Conservation (phyloP, 2,888 invertebrate species). For the Eristalis tenax region DNA sequence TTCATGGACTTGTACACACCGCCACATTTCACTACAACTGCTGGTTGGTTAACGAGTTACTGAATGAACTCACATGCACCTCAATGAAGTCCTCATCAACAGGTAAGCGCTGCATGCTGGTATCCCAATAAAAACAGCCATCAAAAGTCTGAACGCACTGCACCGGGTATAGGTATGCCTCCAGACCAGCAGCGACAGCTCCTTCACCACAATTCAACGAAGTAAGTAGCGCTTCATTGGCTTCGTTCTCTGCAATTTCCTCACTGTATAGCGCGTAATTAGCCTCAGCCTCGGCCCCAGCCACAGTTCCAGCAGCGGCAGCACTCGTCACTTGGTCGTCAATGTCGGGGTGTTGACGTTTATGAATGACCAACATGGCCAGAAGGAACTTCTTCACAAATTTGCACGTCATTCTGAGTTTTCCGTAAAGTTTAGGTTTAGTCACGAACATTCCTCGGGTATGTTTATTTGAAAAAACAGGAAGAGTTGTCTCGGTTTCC, state of each 20-base stretch:
- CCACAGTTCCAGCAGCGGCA: not conserved
- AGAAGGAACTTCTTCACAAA: conserved; percentile 58
- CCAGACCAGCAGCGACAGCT: conserved; percentile 16
- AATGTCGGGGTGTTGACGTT: conserved; percentile 43
- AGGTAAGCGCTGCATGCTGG: conserved; percentile 51
- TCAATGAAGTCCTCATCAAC: conserved; percentile 64
- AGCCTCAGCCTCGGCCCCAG: not conserved
- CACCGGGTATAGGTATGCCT: conserved; percentile 68
- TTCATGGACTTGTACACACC: conserved; percentile 17
- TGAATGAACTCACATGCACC: conserved; percentile 50
- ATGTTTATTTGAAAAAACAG: not conserved
- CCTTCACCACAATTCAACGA: conserved; percentile 28
- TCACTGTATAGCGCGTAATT: conserved; percentile 46
- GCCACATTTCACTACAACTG: conserved; percentile 13
- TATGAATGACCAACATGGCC: conserved; percentile 58
- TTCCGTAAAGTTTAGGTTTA: conserved; percentile 36
- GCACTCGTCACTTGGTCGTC: conserved; percentile 30
- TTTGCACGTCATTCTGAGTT: conserved; percentile 53
- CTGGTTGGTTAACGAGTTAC: conserved; percentile 24
- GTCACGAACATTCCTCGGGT: conserved; percentile 47
- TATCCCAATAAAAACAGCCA: conserved; percentile 79
- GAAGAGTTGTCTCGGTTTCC: not conserved
- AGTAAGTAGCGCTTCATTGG: conserved; percentile 76
- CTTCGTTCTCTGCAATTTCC: conserved; percentile 79
- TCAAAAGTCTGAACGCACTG: conserved; percentile 76